A percentile compares a stretch with the other conserved stretches of the same genome.
Evolutionary conservation across 2,797 vertebrate species (phyloP).

Genomic region (Clarias platycephalus): DNA sequence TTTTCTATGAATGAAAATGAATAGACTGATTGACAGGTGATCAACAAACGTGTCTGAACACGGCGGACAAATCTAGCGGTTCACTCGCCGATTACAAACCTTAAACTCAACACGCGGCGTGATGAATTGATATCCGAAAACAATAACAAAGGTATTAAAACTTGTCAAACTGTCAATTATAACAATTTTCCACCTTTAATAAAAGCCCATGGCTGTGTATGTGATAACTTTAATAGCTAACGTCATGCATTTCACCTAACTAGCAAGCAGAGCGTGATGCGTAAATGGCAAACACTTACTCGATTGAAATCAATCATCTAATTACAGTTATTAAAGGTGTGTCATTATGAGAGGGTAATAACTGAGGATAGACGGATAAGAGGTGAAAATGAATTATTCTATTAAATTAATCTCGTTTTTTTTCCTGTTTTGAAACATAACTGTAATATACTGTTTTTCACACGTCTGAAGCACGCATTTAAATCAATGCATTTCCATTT

Average conservation of each 20-base stretch:
- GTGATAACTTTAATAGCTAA: not conserved
- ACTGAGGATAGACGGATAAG: not conserved
- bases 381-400: not conserved
- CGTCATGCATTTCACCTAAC: not conserved
- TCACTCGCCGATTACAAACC: too few relatives aligned
- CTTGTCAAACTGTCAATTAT: not conserved
- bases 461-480: not conserved
- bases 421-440: not conserved
- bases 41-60: too few relatives aligned
- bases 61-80: too few relatives aligned
- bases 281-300: not conserved
- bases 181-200: too few relatives aligned
- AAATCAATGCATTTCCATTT: not conserved
- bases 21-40: too few relatives aligned
- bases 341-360: not conserved
- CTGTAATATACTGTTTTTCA: not conserved
- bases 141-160: not conserved
- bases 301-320: not conserved
- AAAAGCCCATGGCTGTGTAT: not conserved
- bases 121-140: not conserved
- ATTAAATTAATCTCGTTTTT: not conserved
- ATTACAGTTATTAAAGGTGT: not conserved
- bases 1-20: too few relatives aligned
- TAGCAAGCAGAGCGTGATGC: not conserved
- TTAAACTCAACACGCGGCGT: not conserved